Evolutionary conservation across 1,140 invertebrate genomes (phyloP), one percentile per base, ranked within the genome.

Genomic region (Pseudomyrmex sp.): DNA sequence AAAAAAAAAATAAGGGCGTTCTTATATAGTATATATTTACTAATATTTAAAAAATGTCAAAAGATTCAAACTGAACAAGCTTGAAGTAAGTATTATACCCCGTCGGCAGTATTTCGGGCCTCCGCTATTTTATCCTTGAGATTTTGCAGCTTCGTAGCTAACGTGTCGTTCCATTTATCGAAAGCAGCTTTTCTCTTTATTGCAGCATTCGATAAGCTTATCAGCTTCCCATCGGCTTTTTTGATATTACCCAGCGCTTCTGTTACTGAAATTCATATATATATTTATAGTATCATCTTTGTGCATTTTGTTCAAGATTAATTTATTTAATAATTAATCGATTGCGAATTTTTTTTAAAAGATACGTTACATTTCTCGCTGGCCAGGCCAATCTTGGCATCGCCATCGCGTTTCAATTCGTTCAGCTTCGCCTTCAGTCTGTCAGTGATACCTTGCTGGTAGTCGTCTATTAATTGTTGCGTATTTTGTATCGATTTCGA

Each of bases 51-150:
- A 54, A 86, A 54, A 23, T 80, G 35, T 44, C 3, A 82, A 50
- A 13, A 52, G 61, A 59, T 77, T 12, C 3, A 10, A 75, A 7
- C 1, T 7, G 12, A 10, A 35, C 18, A 18, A 63, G 35, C 50
- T 48, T 48, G 44, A 70, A 70, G 59, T 46, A n/a, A 94, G 96
- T 26, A 26, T 94, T 35, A 35, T 94, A 98, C 97, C 62, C 96
- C 96, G 66, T 97, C 96, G 0, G 98, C 97, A 12, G 96, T 96
- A 93, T 98, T 97, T 87, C 96, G 95, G 0, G 98, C 97, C 90
- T 97, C 96, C 2, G 95, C 94, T 70, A 98, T 97, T 92, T 96
- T 96, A 89, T 97, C 95, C 46, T 96, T 95, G 0, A 98, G 94
- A 63, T 96, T 95, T 62, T 96, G 95, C 18, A 98, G 84, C 83